phyloP scores from a whole-genome alignment of 2,797 vertebrate species.

The Epinephelus malabaricus region DNA sequence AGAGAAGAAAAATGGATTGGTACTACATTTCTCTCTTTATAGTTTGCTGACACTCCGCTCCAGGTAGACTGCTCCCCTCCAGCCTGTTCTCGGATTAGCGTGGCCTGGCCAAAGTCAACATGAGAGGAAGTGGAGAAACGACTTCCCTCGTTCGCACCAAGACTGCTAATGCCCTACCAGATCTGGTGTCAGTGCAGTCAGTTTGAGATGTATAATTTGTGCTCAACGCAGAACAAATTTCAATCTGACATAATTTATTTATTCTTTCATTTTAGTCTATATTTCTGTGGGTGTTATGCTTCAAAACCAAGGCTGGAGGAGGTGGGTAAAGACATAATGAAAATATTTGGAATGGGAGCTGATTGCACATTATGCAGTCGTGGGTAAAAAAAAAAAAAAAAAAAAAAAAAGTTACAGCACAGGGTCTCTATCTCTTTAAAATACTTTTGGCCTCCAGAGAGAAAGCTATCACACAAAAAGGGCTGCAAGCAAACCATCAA shows the following conservation, averaged over 20 bases:
- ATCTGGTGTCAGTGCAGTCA: slow-evolving; percentile 67
- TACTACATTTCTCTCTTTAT: slow-evolving; percentile 38
- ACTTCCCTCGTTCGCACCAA: slow-evolving; percentile 77
- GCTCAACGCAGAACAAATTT: slow-evolving; percentile 12
- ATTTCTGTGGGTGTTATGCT: neutral
- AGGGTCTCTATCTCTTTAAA: neutral
- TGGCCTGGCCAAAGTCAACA: slow-evolving; percentile 82
- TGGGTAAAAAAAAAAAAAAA: neutral
- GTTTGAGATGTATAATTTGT: slow-evolving; percentile 58
- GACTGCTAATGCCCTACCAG: slow-evolving; percentile 71
- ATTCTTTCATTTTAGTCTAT: slow-evolving; percentile 2
- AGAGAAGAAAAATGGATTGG: slow-evolving; percentile 41
- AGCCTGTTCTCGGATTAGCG: slow-evolving; percentile 70
- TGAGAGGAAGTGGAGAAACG: slow-evolving; percentile 69
- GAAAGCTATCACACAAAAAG: too few species aligned
- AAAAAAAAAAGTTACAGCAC: neutral
- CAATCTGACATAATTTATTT: slow-evolving; percentile 13
- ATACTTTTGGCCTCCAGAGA: neutral
- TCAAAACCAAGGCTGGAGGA: neutral
- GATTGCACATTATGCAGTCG: neutral
- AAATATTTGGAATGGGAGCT: slow-evolving; percentile 4
- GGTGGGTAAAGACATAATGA: neutral
- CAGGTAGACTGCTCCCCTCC: slow-evolving; percentile 77
- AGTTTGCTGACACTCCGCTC: slow-evolving; percentile 58
- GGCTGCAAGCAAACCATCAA: neutral